Percentiles rank a stretch among this genome's conserved stretches.
Conservation (phyloP, 2,113 vertebrate genomes). For the Murina feae region DNA sequence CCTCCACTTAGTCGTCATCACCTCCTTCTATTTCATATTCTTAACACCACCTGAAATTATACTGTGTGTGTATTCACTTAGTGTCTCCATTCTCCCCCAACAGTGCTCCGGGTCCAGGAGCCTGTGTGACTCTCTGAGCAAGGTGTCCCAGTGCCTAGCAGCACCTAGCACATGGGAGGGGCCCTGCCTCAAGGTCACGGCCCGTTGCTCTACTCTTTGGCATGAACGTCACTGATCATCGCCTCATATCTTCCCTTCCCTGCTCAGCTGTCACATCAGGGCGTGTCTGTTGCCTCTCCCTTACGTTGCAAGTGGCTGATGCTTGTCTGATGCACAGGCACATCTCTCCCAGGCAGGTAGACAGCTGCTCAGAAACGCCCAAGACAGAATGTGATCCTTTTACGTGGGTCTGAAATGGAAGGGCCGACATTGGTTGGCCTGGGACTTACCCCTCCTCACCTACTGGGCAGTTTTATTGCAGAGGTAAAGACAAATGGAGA, state of each 20-base stretch:
- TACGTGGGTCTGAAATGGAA: not conserved
- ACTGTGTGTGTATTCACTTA: not conserved
- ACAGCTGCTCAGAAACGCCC: not conserved
- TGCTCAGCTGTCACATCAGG: fast-evolving
- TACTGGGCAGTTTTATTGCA: not conserved
- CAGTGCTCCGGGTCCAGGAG: not conserved
- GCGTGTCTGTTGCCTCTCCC: not conserved
- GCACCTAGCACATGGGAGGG: not conserved
- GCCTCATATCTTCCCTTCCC: not conserved
- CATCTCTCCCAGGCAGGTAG: not conserved
- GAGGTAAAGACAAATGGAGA: not conserved
- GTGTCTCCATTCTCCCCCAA: not conserved
- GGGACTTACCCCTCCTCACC: not conserved
- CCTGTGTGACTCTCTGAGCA: not conserved
- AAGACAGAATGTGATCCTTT: not conserved
- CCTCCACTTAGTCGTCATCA: not conserved
- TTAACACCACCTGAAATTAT: not conserved
- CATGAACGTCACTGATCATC: not conserved
- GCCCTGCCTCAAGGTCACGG: not conserved
- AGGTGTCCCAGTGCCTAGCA: not conserved
- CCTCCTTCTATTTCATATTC: not conserved
- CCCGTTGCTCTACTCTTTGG: not conserved
- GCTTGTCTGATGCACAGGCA: not conserved
- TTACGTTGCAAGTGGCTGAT: not conserved
- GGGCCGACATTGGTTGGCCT: not conserved